These are phyloP conservation scores for Darevskia nairensis DNA, from an alignment of 2,797 vertebrate genomes.

Conservation along the genomic window DNA sequence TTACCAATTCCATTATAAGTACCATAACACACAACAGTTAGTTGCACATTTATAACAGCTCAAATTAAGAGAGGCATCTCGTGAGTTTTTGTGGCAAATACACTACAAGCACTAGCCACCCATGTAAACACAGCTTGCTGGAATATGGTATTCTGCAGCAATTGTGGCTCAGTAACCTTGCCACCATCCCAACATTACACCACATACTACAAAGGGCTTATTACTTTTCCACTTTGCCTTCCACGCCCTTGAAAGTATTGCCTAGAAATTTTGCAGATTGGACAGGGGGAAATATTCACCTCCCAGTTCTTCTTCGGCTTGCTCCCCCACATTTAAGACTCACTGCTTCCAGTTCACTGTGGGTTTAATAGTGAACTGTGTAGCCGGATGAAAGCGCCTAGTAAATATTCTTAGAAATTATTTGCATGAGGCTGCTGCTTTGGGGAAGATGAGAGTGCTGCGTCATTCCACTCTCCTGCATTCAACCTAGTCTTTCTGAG, in stretches of 20 bases:
- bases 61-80: neutral
- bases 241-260: neutral
- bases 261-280: neutral
- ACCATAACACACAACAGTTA: neutral
- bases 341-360: neutral
- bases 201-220: neutral
- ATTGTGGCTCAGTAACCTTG: neutral
- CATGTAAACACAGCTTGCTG: neutral
- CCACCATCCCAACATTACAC: neutral
- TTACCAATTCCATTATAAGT: constrained; percentile 1
- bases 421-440: neutral
- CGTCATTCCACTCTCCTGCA: no score
- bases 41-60: neutral
- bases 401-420: neutral
- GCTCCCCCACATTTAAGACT: neutral
- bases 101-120: neutral
- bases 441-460: neutral
- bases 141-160: neutral
- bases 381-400: neutral
- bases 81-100: neutral
- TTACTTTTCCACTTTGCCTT: neutral
- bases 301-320: no score
- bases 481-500: neutral
- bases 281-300: neutral
- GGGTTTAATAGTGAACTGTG: neutral